A percentile compares a stretch with the other conserved stretches of the same genome.
Evolutionary conservation across 2,113 vertebrate genomes (phyloP).

Genomic region (Axis porcinus): DNA sequence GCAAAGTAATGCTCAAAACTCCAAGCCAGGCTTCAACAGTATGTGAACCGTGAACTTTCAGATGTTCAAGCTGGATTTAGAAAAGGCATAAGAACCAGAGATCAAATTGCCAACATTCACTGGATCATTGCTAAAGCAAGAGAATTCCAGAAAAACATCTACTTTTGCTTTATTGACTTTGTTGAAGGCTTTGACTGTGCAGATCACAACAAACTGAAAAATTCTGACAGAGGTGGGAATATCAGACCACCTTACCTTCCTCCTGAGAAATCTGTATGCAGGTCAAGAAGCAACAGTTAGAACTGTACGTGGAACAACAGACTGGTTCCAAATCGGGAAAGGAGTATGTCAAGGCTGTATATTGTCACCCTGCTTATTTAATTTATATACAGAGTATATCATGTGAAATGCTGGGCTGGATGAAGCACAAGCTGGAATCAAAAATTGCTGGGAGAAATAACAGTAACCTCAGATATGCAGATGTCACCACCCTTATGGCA

Average conservation of each 20-base stretch:
- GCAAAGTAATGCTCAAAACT: neutral
- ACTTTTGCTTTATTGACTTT: neutral
- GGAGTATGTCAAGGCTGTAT: neutral
- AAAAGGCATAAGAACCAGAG: neutral
- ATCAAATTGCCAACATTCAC: neutral
- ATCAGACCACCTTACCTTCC: neutral
- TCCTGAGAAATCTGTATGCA: neutral
- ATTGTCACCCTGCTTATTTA: neutral
- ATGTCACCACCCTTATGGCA: neutral
- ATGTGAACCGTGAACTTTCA: neutral
- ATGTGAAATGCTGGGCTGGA: neutral
- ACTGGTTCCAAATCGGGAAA: rapidly evolving
- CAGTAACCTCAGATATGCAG: neutral
- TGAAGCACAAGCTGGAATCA: neutral
- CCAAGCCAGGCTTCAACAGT: neutral
- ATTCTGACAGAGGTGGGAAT: neutral
- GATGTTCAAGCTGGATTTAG: neutral
- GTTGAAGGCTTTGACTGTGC: neutral
- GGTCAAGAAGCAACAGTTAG: neutral
- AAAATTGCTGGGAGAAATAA: neutral
- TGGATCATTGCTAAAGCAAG: neutral
- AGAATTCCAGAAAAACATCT: neutral
- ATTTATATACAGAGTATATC: neutral
- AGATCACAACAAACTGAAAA: neutral
- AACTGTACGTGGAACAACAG: neutral